Evolutionary conservation across 2,888 invertebrate species (phyloP).

Genomic region (Chrysolina haemoptera): DNA sequence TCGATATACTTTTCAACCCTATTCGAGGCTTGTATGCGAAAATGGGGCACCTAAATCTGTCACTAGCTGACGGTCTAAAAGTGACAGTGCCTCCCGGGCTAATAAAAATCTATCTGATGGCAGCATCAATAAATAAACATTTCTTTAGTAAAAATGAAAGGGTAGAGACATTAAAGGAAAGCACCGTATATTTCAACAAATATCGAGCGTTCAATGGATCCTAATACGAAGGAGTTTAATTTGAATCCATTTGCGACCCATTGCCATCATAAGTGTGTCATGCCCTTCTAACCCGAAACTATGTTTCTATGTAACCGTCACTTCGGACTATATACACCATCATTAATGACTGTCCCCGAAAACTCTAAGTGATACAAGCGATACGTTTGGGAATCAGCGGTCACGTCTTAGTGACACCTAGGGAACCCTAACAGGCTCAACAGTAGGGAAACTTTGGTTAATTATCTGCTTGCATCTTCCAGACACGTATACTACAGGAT

Average conservation of each 20-base stretch:
- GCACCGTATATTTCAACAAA: too few species aligned
- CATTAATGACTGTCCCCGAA: slow-evolving; percentile 18
- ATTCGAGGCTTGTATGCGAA: too few species aligned
- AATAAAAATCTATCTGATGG: too few species aligned
- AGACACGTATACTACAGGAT: slow-evolving; percentile 19
- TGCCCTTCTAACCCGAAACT: background rate
- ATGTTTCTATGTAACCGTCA: slow-evolving; percentile 6
- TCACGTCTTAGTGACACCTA: slow-evolving; percentile 64
- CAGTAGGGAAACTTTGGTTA: slow-evolving; percentile 27
- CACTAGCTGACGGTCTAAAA: too few species aligned
- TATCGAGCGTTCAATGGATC: too few species aligned
- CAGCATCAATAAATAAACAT: too few species aligned
- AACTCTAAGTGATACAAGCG: slow-evolving; percentile 67
- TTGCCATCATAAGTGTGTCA: background rate
- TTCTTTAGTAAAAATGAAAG: too few species aligned
- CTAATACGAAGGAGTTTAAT: too few species aligned
- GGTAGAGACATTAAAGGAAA: too few species aligned
- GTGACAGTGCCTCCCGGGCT: too few species aligned
- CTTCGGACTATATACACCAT: slow-evolving; percentile 4
- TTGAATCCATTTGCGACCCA: background rate
- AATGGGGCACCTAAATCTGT: too few species aligned
- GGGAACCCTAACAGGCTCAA: slow-evolving; percentile 62
- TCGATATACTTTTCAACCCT: too few species aligned
- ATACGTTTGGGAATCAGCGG: slow-evolving; percentile 66
- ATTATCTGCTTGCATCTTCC: slow-evolving; percentile 29